Percentiles rank a stretch among this genome's conserved stretches.
Conservation (phyloP, 2,797 vertebrate species). For the Paratrypauchen microcephalus region DNA sequence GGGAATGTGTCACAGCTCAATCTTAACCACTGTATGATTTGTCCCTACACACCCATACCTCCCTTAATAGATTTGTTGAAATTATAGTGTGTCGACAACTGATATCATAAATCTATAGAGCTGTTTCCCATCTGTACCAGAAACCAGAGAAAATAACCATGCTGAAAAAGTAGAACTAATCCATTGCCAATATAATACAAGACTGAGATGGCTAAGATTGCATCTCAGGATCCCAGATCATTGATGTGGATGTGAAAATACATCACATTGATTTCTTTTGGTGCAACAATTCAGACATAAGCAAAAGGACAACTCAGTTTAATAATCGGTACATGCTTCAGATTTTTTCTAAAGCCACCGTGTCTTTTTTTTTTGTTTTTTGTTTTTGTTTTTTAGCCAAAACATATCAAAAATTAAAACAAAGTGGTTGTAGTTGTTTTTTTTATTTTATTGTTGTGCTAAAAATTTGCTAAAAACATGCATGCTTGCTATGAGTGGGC, state of each 20-base stretch:
- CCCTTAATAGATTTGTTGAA: conserved; percentile 2
- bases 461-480: too few relatives aligned
- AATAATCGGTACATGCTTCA: background rate
- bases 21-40: background rate
- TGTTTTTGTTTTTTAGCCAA: too few relatives aligned
- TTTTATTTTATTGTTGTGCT: too few relatives aligned
- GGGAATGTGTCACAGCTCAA: background rate
- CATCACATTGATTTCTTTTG: background rate
- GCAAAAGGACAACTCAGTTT: background rate
- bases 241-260: background rate
- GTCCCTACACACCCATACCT: background rate
- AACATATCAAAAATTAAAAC: too few relatives aligned
- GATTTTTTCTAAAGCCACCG: too few relatives aligned
- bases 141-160: background rate
- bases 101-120: background rate
- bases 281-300: background rate
- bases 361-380: too few relatives aligned
- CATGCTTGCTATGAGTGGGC: too few relatives aligned
- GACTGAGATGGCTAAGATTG: background rate
- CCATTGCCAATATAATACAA: background rate
- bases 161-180: background rate
- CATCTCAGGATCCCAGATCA: background rate
- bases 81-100: background rate
- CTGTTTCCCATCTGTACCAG: background rate
- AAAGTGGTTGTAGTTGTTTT: too few relatives aligned